Percentiles rank a stretch among this genome's conserved stretches.
These are phyloP conservation scores for Oophaga pumilio DNA, from an alignment of 2,113 vertebrate species.

Conservation along the genomic window DNA sequence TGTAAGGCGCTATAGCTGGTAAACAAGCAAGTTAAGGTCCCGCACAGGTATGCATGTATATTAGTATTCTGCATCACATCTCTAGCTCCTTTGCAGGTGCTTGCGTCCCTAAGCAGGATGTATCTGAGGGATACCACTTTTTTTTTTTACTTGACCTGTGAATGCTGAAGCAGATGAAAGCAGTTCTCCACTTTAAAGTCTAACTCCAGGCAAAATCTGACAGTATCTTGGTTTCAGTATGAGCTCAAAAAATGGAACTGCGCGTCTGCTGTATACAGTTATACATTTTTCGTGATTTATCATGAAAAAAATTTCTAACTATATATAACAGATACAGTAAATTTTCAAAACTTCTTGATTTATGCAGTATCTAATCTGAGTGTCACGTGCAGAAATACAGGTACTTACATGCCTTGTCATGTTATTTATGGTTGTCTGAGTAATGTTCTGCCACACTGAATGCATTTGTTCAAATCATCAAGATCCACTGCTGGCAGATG, in stretches of 20 bases:
- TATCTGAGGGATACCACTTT: not conserved
- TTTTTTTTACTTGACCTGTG: not conserved
- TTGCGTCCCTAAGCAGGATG: not conserved
- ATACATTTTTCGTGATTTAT: not conserved
- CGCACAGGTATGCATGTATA: not conserved
- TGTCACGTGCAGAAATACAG: too few species aligned
- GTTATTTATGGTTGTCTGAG: too few species aligned
- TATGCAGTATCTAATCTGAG: too few species aligned
- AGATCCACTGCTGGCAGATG: too few species aligned
- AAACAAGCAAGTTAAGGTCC: not conserved
- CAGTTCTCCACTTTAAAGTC: not conserved
- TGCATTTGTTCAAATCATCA: too few species aligned
- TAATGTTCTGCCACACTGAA: too few species aligned
- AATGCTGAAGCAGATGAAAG: not conserved
- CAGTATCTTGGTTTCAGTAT: not conserved
- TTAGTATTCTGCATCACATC: not conserved
- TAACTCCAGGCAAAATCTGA: not conserved
- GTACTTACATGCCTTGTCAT: too few species aligned
- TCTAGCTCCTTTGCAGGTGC: not conserved
- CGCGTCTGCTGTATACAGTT: not conserved
- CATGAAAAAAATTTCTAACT: too few species aligned
- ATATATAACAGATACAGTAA: too few species aligned
- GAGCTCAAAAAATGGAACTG: not conserved
- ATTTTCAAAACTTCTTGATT: too few species aligned
- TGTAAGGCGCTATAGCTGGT: too few species aligned